These are phyloP conservation scores for Clytia hemisphaerica DNA, from an alignment of 30 jellyfish, hydroid and myxozoan genomes.

Conservation along the genomic window DNA sequence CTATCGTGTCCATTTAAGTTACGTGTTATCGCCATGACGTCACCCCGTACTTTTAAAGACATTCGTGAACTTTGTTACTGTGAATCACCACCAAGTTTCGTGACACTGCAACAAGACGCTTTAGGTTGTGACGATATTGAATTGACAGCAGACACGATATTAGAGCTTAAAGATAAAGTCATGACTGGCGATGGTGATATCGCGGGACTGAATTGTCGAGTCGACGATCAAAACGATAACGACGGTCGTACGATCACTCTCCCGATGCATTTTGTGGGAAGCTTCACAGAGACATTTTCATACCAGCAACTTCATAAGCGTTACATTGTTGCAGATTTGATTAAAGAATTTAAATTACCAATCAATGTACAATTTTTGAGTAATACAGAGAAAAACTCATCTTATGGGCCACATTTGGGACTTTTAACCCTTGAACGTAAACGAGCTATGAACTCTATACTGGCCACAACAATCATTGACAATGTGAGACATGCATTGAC, in stretches of 20 bases:
- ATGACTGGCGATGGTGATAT: slow-evolving; percentile 1
- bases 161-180: slow-evolving; percentile 10
- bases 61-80: slow-evolving; percentile 52
- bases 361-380: slow-evolving; percentile 46
- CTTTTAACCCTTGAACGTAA: slow-evolving; percentile 22
- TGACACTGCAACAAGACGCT: background rate
- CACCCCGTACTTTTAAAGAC: slow-evolving; percentile 32
- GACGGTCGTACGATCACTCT: slow-evolving; percentile 17
- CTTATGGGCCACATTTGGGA: slow-evolving; percentile 74
- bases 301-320: slow-evolving; percentile 22
- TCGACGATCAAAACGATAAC: background rate
- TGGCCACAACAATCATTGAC: slow-evolving; percentile 53
- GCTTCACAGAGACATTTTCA: slow-evolving; percentile 51
- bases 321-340: slow-evolving; percentile 45
- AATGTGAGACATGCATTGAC: slow-evolving; percentile 66
- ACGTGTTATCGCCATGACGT: slow-evolving; percentile 23
- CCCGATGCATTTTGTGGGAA: slow-evolving; percentile 47
- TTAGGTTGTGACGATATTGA: background rate
- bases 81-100: slow-evolving; percentile 11
- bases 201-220: slow-evolving; percentile 7
- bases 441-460: slow-evolving; percentile 34
- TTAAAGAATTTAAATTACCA: slow-evolving; percentile 48
- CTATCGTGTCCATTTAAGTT: slow-evolving; percentile 69
- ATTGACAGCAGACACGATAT: background rate
- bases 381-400: slow-evolving; percentile 34